A percentile compares a stretch with the other conserved stretches of the same genome.
phyloP scores from a whole-genome alignment of 2,113 vertebrate genomes.

The Saccopteryx leptura region DNA sequence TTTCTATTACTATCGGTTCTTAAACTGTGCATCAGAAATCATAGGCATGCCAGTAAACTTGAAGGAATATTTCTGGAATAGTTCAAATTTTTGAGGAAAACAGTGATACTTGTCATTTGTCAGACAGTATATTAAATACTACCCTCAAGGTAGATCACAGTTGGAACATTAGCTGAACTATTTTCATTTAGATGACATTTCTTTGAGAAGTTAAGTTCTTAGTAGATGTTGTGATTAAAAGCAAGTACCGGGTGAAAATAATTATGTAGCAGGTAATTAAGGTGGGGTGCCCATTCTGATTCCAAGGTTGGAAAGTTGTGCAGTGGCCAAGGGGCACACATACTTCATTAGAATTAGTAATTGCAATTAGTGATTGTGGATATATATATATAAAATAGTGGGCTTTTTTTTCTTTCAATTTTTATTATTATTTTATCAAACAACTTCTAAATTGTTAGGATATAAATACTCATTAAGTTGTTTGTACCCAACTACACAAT shows the following conservation, averaged over 20 bases:
- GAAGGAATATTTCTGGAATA: neutral
- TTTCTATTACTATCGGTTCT: neutral
- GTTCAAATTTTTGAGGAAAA: constrained; percentile 3
- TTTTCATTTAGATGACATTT: neutral
- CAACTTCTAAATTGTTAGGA: neutral
- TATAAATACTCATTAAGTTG: neutral
- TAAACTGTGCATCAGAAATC: neutral
- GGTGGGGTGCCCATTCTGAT: neutral
- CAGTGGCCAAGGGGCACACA: neutral
- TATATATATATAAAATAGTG: neutral
- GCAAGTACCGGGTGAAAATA: neutral
- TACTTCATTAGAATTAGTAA: neutral
- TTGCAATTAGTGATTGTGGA: neutral
- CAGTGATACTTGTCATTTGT: neutral
- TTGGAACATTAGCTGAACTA: neutral
- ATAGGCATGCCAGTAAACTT: neutral
- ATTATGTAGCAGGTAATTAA: neutral
- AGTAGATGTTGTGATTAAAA: neutral
- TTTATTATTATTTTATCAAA: neutral
- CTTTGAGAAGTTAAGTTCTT: neutral
- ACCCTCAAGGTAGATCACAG: neutral
- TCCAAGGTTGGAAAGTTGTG: neutral
- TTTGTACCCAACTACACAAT: neutral
- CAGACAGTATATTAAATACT: neutral
- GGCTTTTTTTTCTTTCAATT: neutral